A percentile compares a stretch with the other conserved stretches of the same genome.
Evolutionary conservation across 2,888 invertebrate genomes (phyloP).

Genomic region (Hoplodrina ambigua): DNA sequence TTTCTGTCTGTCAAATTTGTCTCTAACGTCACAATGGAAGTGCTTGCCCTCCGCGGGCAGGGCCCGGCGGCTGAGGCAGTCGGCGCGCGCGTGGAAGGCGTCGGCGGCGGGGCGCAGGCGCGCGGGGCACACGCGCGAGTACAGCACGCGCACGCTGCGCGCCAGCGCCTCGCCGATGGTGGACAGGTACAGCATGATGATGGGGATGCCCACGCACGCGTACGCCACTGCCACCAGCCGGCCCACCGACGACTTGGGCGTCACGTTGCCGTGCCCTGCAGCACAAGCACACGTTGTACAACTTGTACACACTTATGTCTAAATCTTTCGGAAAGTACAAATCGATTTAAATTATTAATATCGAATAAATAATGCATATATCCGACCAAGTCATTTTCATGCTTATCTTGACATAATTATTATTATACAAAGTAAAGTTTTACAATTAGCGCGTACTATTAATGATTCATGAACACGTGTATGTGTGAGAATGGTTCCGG

Average conservation of each 20-base stretch:
- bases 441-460: too few species aligned
- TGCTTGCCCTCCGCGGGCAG: conserved; percentile 63
- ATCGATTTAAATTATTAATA: too few species aligned
- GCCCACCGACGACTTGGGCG: conserved; percentile 95
- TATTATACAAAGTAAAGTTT: too few species aligned
- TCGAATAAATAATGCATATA: too few species aligned
- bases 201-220: conserved; percentile 96
- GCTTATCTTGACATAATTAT: too few species aligned
- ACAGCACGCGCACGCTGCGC: conserved; percentile 93
- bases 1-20: conserved; percentile 69
- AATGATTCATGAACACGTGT: too few species aligned
- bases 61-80: conserved; percentile 69
- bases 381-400: too few species aligned
- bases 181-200: conserved; percentile 96
- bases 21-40: conserved; percentile 71
- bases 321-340: not conserved
- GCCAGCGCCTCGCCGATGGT: conserved; percentile 96
- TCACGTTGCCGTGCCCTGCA: conserved; percentile 96
- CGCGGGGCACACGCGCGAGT: conserved; percentile 89
- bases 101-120: conserved; percentile 68
- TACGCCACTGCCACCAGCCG: conserved; percentile 95
- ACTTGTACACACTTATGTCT: not conserved
- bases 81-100: conserved; percentile 74
- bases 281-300: conserved; percentile 36
- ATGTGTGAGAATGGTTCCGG: too few species aligned